Evolutionary conservation across 2,113 vertebrate species (phyloP).

Genomic region (Psilopogon haemacephalus): DNA sequence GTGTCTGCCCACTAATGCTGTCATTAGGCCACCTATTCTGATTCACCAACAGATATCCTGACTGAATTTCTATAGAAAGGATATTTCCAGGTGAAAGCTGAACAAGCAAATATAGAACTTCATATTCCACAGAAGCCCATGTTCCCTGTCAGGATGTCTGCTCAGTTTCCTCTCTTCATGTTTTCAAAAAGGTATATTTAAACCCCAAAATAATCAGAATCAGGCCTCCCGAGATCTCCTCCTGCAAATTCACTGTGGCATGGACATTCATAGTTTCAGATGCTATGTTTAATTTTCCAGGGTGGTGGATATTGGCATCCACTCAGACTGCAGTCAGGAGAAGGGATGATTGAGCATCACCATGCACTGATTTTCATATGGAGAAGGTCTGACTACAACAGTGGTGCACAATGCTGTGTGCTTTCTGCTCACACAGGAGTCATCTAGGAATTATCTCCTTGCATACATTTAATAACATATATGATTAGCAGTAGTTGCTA

Average conservation of each 20-base stretch:
- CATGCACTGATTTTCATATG: neutral
- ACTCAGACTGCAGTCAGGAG: neutral
- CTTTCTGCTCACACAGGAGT: neutral
- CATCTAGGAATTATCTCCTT: neutral
- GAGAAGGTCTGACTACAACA: neutral
- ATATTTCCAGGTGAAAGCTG: neutral
- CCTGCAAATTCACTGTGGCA: neutral
- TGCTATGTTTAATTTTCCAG: neutral
- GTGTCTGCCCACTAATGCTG: neutral
- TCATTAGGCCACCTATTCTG: neutral
- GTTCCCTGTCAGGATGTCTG: neutral
- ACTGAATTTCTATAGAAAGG: neutral
- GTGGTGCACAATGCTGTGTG: neutral
- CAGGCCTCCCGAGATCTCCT: neutral
- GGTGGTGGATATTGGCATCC: neutral
- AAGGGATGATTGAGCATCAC: neutral
- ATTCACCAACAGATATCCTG: neutral
- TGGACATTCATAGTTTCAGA: neutral
- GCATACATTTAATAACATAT: neutral
- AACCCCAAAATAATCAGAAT: neutral
- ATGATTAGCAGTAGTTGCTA: neutral
- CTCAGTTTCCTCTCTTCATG: neutral
- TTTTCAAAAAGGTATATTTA: neutral
- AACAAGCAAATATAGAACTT: neutral
- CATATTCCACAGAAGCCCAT: neutral